phyloP scores from a whole-genome alignment of 2,113 vertebrate species.

The Catagonus wagneri region DNA sequence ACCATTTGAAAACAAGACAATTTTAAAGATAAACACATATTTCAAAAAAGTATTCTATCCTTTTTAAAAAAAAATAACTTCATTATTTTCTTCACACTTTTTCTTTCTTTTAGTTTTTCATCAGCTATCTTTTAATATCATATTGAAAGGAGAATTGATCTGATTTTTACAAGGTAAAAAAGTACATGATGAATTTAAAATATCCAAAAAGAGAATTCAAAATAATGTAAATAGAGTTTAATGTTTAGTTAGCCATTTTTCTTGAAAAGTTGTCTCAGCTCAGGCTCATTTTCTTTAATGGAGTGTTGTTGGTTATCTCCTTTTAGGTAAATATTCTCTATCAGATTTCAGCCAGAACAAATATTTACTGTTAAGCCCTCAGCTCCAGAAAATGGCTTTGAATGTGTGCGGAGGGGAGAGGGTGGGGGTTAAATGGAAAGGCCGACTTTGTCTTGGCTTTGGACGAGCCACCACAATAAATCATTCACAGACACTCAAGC shows the following conservation, averaged over 20 bases:
- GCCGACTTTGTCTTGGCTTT: neutral
- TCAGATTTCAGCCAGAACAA: conserved; percentile 66
- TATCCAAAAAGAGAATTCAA: conserved; percentile 11
- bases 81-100: neutral
- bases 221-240: neutral
- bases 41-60: neutral
- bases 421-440: neutral
- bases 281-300: conserved; percentile 34
- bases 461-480: conserved; percentile 2
- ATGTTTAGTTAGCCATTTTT: conserved; percentile 20
- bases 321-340: conserved; percentile 45
- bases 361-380: conserved; percentile 67
- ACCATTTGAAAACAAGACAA: conserved; percentile 10
- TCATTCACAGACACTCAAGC: conserved; percentile 47
- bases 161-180: conserved; percentile 12
- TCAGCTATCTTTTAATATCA: neutral
- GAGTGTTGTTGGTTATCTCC: conserved; percentile 54
- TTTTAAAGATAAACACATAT: conserved; percentile 25
- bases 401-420: neutral
- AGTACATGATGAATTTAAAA: conserved; percentile 22
- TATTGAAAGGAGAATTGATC: neutral
- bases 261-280: neutral
- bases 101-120: neutral
- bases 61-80: neutral
- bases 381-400: conserved; percentile 62